Base-by-base conservation (phyloP, 2,888 invertebrate genomes). In the Bursaphelenchus okinawaensis region DNA sequence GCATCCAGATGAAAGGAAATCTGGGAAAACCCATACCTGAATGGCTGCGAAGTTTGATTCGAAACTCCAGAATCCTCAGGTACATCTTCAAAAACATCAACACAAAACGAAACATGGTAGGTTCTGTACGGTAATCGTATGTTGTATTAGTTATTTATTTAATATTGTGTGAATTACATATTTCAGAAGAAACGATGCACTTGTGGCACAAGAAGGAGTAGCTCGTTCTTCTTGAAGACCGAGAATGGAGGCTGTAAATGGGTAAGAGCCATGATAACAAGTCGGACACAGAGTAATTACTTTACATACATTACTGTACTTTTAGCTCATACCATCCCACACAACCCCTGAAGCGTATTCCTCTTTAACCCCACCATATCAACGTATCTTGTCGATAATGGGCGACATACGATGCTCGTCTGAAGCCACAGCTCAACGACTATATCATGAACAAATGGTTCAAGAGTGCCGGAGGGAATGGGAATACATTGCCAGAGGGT, bases 1-100 rank as follows among this genome's bases (percentile, higher is more conserved):
- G 60, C 1, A 71, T 77, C 24, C 79, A 79, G 61, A 79, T 78
- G 77, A 73, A 75, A 58, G 79, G 77, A 29, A 80, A 78, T 64
- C 75, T 75, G 23, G 79, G 69, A 7, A 55, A 70, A 24, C 56
- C 72, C 26, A 62, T 71, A 16, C 68, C 68, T 0, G 50, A 67
- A n/a, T 29, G 72, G 64, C 63, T 80, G 28, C 73, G 80, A 12
- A 68, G 68, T 8, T 74, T 73, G 61, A 70, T 80, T 16, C 31
- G 31, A 9, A 31, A 24, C 23, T 31, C 40, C 52, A 12, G 60
- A 4, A 19, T 59, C 12, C 22, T 59, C 20, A 12, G 50, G 4
- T 59, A 24, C 23, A 59, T 59, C 1, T 59, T 59, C 60, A 59
- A 26, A 50, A 19, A 59, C 52, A 9, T 59, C 12, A 23, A 52